Evolutionary conservation across 2,888 invertebrate genomes (phyloP), one percentile per base, ranked within the genome.

Genomic region (Hypsopygia costalis): DNA sequence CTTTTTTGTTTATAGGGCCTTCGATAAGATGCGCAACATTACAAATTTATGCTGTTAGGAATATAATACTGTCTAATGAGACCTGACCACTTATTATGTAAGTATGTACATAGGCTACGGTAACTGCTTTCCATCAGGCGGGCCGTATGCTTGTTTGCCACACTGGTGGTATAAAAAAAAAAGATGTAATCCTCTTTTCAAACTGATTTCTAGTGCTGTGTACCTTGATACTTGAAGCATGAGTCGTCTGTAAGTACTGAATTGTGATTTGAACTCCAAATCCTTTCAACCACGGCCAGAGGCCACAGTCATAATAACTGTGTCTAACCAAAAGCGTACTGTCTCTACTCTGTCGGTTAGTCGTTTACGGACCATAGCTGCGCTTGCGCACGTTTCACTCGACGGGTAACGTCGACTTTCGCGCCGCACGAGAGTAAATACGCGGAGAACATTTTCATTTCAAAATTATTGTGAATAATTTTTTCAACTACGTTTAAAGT

Each of bases 321-420:
- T 65, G 60, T 44, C 46, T 52, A 59, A 53, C 55, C 58, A 62
- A 67, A 69, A 63, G 61, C 55, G 51, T 35, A 41, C 49, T 51
- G 49, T 45, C 44, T 47, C 37, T 36, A n/a, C 30, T 20, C 35
- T 9, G 27, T 30, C 48, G 37, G 61, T 57, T 64, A 70, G 70
- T 69, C 60, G 58, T 42, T 52, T 54, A 47, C 53, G 52, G 57
- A 45, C 57, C 60, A 54, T 36, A 44, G 55, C 53, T 49, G 62
- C 62, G 71, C 49, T 39, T 47, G 61, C 69, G 68, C 67, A 68
- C 58, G 69, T 47, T 34, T 41, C 38, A 16, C 16, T 16, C 31
- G 31, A 34, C 34, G 32, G 45, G 43, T 10, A 35, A 36, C n/a
- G 29, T 35, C 20, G 29, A 42, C 36, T 46, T 48, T 52, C 49